Base-by-base conservation (phyloP, 2,797 vertebrate species). In the Trachurus trachurus region DNA sequence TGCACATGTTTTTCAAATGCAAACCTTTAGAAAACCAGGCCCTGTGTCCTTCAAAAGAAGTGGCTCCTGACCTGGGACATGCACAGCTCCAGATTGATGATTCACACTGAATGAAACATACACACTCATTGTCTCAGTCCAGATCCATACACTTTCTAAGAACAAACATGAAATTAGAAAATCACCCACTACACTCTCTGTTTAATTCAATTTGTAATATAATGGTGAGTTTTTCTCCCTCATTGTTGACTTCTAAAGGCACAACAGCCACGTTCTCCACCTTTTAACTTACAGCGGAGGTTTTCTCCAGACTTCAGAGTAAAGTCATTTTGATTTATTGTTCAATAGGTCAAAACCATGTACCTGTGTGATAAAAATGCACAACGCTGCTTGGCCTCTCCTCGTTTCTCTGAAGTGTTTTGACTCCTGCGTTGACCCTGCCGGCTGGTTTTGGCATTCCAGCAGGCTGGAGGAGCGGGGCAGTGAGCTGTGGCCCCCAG, bases 401-500 rank as follows among this genome's bases (percentile, higher is more conserved):
- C 91, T 80, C 93, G 93, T 95, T 91, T 78, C 73, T 75, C 93
- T 95, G 63, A 93, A 92, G 94, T 88, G 90, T 87, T 92, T 86
- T 91, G 91, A 93, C 87, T 91, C 86, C 81, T 60, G 78, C 64
- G 62, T 76, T 95, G 95, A 96, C 95, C 95, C 92, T 86, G 92
- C 93, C 93, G 93, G 93, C 92, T 95, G 95, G 82, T 95, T 94
- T 92, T 94, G 94, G 94, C 91, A 94, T 95, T 95, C 91, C 92
- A 92, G 92, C 95, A 85, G 93, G 93, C 90, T 92, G 92, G 88
- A 91, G 78, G 87, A 91, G 87, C 79, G 85, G 84, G 89, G 88
- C 86, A 82, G 83, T 82, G 90, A 90, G 89, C 80, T 80, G 63
- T 77, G 75, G 86, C 81, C 77, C 82, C 88, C 71, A 78, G 85